These are phyloP conservation scores for Zelostemma sp. DNA, from an alignment of 1,140 invertebrate genomes.

Conservation along the genomic window DNA sequence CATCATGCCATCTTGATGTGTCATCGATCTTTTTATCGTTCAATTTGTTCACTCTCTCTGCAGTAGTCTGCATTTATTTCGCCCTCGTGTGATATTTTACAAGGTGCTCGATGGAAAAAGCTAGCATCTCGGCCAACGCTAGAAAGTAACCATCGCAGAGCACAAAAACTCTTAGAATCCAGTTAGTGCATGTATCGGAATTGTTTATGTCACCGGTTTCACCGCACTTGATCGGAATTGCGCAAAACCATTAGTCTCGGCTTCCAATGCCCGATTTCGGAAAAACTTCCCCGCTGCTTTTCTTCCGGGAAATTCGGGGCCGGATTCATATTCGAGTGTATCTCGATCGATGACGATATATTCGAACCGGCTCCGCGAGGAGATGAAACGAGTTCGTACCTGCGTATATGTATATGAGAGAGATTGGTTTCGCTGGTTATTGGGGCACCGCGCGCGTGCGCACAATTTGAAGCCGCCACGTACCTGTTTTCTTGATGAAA, in stretches of 20 bases:
- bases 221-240: not conserved
- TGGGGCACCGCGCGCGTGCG: conserved; percentile 18
- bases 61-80: not conserved
- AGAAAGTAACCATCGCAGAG: conserved; percentile 2
- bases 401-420: not conserved
- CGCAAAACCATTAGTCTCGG: not conserved
- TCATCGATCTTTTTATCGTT: not conserved
- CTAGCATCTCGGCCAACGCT: not conserved
- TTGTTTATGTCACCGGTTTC: conserved; percentile 4
- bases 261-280: no score
- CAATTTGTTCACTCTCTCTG: no score
- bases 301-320: no score
- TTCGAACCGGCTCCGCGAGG: not conserved
- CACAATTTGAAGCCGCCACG: conserved; percentile 37
- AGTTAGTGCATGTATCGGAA: not conserved
- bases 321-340: not conserved
- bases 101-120: not conserved
- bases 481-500: conserved; percentile 39
- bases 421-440: conserved; percentile 15
- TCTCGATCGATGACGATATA: conserved; percentile 1
- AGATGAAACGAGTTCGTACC: not conserved
- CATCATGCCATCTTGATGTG: not conserved
- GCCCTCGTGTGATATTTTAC: not conserved
- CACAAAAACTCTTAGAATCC: not conserved
- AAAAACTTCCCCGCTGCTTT: no score